Evolutionary conservation across 2,797 vertebrate genomes (phyloP), one percentile per base, ranked within the genome.

Genomic region (Lutjanus campechanus): DNA sequence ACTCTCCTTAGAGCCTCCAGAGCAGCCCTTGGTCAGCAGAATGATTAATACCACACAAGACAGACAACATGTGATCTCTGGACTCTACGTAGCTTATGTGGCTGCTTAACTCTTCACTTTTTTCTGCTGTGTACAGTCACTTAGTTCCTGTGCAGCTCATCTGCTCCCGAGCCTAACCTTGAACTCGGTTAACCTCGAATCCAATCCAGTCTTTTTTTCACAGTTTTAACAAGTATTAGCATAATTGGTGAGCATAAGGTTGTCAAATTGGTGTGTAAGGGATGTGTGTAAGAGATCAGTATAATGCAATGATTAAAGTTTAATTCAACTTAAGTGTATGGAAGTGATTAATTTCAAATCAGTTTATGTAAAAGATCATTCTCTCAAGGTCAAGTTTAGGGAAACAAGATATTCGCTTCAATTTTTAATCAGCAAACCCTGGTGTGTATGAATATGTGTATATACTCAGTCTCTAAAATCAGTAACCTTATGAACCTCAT

Each of bases 31-130:
- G 75, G 77, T 94, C 93, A 93, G 94, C 94, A 93, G 62, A 76
- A 94, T 89, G 90, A 93, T 83, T 91, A 86, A 91, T 82, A 80
- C 80, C 86, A 88, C 81, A 77, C 76, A 84, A 86, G 82, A 89
- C 88, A 85, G 88, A 83, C 89, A 88, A 82, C 92, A 93, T 92
- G 93, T 93, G 93, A 93, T 92, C 92, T 90, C 80, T 90, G 90
- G 88, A 92, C 91, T 92, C 76, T 11, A 77, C 79, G 76, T 63
- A 67, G 87, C 86, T 78, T 65, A 72, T 87, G 83, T 76, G 92
- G 85, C 91, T 92, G 92, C 91, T 93, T 91, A 79, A 91, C 76
- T 72, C 87, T 59, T 89, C 86, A 89, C 68, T 92, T 92, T 91
- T 93, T 92, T 88, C 81, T 93, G 87, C 91, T 91, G 88, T 1